Base-by-base conservation (phyloP, 1,140 invertebrate species). In the Leucophenga varia region DNA sequence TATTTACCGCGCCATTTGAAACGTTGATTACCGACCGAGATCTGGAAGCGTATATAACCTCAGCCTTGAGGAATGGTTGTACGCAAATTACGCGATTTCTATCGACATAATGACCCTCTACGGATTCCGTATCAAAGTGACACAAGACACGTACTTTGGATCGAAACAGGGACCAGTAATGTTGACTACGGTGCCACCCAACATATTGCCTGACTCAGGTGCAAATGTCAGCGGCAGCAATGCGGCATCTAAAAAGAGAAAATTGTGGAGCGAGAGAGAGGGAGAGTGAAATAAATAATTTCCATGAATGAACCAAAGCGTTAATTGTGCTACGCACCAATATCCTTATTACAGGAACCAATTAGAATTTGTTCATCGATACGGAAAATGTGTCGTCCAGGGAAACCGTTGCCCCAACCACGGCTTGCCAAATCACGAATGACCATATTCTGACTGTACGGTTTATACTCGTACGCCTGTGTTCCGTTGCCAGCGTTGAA, bases 401-500 rank as follows among this genome's bases (percentile, higher is more conserved):
- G 86, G 51, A 93, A 86, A 7, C 85, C 86, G 59, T 96, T 96
- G 1, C 85, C 91, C 82, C 85, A 93, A 14, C 93, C 94, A 60
- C 90, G 82, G 9, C 84, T 82, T 0, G 86, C 83, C 38, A 96
- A 78, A 77, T 94, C 89, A 49, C 89, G 79, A 8, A 95, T 80
- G 14, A 91, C 89, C 18, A 90, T 86, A 21, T 82, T 80, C 77
- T 95, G 93, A 35, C 92, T 95, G 75, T 94, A 96, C 0, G 93
- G 93, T 43, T 81, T 83, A 72, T 95, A 95, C 76, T 95, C 90
- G 73, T 87, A 95, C 47, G 86, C 86, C 68, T 87, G 82, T 1
- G 93, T 97, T 12, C 91, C 93, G 67, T 97, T 97, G 44, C 94
- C 94, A 41, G 89, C 93, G 71, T 97, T 97, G 76, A 97, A 97